Evolutionary conservation across 1,140 invertebrate species (phyloP).

Genomic region (Ips typographus): DNA sequence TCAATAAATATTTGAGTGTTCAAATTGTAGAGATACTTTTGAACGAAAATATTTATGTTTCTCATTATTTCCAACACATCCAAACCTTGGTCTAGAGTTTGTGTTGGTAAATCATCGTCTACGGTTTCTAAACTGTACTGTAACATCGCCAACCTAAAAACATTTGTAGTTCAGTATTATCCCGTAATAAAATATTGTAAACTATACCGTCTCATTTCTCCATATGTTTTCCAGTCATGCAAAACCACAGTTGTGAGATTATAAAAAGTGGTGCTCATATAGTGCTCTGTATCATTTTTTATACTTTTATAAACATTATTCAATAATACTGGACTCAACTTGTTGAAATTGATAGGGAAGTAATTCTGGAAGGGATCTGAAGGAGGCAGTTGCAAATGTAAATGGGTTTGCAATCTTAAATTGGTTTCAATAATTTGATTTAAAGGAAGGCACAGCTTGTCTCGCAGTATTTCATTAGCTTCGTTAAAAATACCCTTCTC

Average conservation of each 20-base stretch:
- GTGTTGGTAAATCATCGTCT: constrained; percentile 91
- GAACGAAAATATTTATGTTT: constrained; percentile 95
- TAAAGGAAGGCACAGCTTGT: constrained; percentile 68
- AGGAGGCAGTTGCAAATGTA: constrained; percentile 83
- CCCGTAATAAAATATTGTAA: not conserved
- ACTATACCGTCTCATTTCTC: constrained; percentile 82
- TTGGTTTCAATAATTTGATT: constrained; percentile 89
- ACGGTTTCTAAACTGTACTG: constrained; percentile 82
- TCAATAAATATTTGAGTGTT: constrained; percentile 98
- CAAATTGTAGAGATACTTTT: constrained; percentile 92
- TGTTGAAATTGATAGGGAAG: constrained; percentile 42
- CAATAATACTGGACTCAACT: constrained; percentile 41
- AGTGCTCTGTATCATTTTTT: constrained; percentile 78
- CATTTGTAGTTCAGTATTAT: too few species aligned
- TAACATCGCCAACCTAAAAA: constrained; percentile 70
- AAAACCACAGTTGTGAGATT: constrained; percentile 96
- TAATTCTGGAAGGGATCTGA: constrained; percentile 47
- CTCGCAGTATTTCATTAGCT: constrained; percentile 51
- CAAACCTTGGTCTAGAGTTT: constrained; percentile 96
- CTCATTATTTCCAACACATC: constrained; percentile 98
- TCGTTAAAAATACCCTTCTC: constrained; percentile 36
- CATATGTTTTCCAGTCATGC: constrained; percentile 97
- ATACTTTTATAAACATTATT: constrained; percentile 45
- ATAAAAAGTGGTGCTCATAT: constrained; percentile 94
- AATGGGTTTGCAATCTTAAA: constrained; percentile 85